A percentile compares a stretch with the other conserved stretches of the same genome.
phyloP scores from a whole-genome alignment of 2,113 vertebrate species.

The Crotalus horridus region DNA sequence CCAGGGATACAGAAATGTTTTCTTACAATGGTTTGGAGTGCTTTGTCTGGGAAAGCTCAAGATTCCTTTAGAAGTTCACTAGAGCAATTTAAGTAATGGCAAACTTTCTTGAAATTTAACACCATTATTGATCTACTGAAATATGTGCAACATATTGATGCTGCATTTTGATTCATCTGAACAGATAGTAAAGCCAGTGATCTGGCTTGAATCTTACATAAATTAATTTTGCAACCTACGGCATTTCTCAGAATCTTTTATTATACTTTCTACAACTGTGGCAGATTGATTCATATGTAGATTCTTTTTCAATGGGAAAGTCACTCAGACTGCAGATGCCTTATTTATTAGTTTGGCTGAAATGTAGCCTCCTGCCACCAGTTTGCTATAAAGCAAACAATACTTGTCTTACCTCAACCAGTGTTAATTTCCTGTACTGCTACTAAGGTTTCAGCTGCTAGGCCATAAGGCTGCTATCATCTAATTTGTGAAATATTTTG shows the following conservation, averaged over 20 bases:
- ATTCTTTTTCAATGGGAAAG: not conserved
- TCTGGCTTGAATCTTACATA: not conserved
- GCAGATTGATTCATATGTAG: not conserved
- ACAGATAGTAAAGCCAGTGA: not conserved
- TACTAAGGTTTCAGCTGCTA: not conserved
- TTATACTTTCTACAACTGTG: not conserved
- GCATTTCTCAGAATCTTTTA: not conserved
- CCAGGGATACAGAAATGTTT: not conserved
- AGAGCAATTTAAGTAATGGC: not conserved
- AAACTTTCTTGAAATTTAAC: not conserved
- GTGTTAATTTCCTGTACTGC: not conserved
- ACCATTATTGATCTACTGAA: not conserved
- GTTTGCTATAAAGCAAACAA: not conserved
- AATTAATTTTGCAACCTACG: not conserved
- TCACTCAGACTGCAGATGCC: not conserved
- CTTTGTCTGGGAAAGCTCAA: not conserved
- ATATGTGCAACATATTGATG: not conserved
- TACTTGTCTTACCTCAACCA: not conserved
- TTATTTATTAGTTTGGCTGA: not conserved
- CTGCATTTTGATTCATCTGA: not conserved
- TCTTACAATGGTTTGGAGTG: not conserved
- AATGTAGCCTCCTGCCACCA: not conserved
- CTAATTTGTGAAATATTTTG: constrained; percentile 3
- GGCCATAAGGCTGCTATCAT: not conserved
- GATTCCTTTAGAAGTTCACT: not conserved